Evolutionary conservation across 2,888 invertebrate genomes (phyloP), one percentile per base, ranked within the genome.

Genomic region (Melieria crassipennis): DNA sequence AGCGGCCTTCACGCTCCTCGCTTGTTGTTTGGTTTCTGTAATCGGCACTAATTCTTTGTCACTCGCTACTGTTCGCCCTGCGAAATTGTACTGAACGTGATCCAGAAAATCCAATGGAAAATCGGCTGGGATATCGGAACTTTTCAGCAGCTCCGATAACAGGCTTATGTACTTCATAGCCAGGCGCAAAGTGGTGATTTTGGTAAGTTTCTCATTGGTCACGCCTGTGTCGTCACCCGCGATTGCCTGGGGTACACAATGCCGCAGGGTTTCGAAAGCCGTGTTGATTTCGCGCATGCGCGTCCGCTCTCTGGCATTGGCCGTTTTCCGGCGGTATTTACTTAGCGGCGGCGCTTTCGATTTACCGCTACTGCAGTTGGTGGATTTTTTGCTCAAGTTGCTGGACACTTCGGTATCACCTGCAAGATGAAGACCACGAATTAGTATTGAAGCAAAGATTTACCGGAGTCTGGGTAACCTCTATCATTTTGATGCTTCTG

Each of bases 271-370:
- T 83, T 96, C 96, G 86, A 96, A 97, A 1, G 96, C 96, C 73
- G 91, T 90, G 87, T 97, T 97, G 79, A 97, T 96, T 84, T 96
- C 96, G 64, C 93, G 89, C 96, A 96, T 96, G 70, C 96, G 90
- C 77, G 92, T 92, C 48, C 96, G 87, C 82, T 97, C 96, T 47
- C 96, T 87, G 0, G 95, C 95, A 87, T 96, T 97, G 11, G 96
- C 96, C 0, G 95, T 95, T 88, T 94, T 94, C 79, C 96, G 89
- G 45, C 96, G 89, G 87, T 96, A 96, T 86, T 96, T 96, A 88
- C 95, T 95, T 78, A 96, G 89, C 11, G 93, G 92, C 70, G 92
- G 91, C 45, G 92, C 90, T 83, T 91, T 89, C 78, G 91, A 89
- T 74, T 86, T 85, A 11, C 3, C 3, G 30, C 30, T 30, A 30